phyloP scores from a whole-genome alignment of 2,888 invertebrate species.

The Zootermopsis nevadensis region DNA sequence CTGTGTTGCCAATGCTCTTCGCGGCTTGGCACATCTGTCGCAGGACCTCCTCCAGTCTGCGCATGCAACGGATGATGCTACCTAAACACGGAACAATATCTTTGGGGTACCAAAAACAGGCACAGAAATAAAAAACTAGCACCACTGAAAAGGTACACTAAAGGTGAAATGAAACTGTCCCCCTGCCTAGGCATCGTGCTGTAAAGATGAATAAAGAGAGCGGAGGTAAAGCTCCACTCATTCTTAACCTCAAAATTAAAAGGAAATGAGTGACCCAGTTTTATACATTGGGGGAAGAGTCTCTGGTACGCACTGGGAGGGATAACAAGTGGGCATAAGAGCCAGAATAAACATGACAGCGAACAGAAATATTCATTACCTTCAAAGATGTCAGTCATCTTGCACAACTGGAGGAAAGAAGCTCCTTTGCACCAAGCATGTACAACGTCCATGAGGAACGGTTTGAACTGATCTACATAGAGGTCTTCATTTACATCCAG shows the following conservation, averaged over 20 bases:
- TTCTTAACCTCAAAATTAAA: too few species aligned
- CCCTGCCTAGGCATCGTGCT: too few species aligned
- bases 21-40: conserved; percentile 96
- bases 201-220: too few species aligned
- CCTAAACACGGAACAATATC: conserved; percentile 63
- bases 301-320: too few species aligned
- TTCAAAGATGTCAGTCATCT: conserved; percentile 97
- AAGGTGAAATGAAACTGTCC: too few species aligned
- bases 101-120: not conserved
- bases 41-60: conserved; percentile 94
- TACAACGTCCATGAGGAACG: conserved; percentile 97
- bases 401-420: conserved; percentile 90
- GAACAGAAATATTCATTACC: conserved; percentile 67
- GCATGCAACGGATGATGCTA: conserved; percentile 88
- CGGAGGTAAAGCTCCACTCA: too few species aligned
- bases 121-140: too few species aligned
- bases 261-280: too few species aligned
- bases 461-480: conserved; percentile 93
- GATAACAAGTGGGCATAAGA: too few species aligned
- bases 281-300: too few species aligned
- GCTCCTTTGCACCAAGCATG: conserved; percentile 96
- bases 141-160: too few species aligned
- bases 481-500: conserved; percentile 89
- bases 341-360: too few species aligned
- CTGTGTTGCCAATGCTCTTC: conserved; percentile 96